A percentile compares a stretch with the other conserved stretches of the same genome.
phyloP scores from a whole-genome alignment of 2,113 vertebrate genomes.

The Ibidorhyncha struthersii region DNA sequence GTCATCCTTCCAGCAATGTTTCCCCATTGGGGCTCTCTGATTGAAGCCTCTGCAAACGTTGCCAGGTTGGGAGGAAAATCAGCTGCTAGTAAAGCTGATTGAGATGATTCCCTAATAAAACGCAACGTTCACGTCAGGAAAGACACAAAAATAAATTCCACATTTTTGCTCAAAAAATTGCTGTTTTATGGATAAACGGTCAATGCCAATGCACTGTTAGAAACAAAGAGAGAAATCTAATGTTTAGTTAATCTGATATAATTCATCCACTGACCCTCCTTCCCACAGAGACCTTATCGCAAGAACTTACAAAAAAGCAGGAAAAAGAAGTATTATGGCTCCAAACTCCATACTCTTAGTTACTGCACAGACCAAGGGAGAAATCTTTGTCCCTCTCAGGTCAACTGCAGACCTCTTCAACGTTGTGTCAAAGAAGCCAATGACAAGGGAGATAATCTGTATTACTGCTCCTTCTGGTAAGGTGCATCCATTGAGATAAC shows the following conservation, averaged over 20 bases:
- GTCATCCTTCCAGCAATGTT: not conserved
- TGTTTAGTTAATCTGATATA: not conserved
- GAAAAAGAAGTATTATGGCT: not conserved
- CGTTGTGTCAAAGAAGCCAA: not conserved
- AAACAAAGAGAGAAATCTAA: not conserved
- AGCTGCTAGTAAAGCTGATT: not conserved
- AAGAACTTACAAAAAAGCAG: not conserved
- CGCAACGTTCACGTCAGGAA: not conserved
- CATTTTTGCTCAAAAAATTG: not conserved
- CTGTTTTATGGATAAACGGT: not conserved
- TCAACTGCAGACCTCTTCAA: not conserved
- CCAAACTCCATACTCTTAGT: not conserved
- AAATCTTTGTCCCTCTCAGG: not conserved
- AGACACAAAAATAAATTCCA: not conserved
- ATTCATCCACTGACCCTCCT: not conserved
- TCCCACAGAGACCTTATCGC: not conserved
- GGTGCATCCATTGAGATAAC: not conserved
- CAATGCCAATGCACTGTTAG: not conserved
- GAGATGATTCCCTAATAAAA: not conserved
- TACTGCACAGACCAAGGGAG: not conserved
- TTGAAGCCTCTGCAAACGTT: not conserved
- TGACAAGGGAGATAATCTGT: not conserved
- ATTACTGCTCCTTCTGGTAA: not conserved
- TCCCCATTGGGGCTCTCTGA: not conserved
- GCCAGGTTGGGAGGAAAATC: not conserved